Conservation (phyloP, 2,888 invertebrate species). For the Pterostichus niger region DNA sequence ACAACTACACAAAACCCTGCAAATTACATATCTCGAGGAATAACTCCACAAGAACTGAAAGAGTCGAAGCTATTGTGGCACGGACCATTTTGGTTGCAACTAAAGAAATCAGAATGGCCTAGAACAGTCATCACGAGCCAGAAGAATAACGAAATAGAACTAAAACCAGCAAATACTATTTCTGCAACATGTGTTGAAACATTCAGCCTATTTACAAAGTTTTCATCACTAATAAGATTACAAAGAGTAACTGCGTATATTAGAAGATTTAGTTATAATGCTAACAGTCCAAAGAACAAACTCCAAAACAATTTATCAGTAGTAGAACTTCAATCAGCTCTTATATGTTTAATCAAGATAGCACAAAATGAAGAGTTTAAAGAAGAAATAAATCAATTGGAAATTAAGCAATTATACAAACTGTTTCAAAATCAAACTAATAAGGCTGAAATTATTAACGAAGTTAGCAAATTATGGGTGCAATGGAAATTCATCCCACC, state of each 20-base stretch:
- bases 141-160: conserved; percentile 68
- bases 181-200: neutral
- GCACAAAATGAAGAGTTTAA: conserved; percentile 19
- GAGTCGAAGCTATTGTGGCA: conserved; percentile 67
- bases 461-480: too few species aligned
- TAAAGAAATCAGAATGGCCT: conserved; percentile 67
- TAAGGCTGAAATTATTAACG: too few species aligned
- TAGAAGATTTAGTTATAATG: neutral
- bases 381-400: conserved; percentile 1
- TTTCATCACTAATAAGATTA: conserved; percentile 10
- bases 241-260: conserved; percentile 23
- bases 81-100: conserved; percentile 68
- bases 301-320: neutral
- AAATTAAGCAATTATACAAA: conserved; percentile 43
- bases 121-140: conserved; percentile 68
- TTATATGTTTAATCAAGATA: neutral
- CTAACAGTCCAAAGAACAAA: conserved; percentile 4
- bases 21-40: too few species aligned
- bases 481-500: too few species aligned
- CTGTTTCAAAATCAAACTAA: neutral
- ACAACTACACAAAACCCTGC: too few species aligned
- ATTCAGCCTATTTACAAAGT: conserved; percentile 32
- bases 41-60: conserved; percentile 67
- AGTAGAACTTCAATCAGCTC: neutral
- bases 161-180: neutral